Conservation (phyloP, 2,888 invertebrate species). For the Helobdella robusta region DNA sequence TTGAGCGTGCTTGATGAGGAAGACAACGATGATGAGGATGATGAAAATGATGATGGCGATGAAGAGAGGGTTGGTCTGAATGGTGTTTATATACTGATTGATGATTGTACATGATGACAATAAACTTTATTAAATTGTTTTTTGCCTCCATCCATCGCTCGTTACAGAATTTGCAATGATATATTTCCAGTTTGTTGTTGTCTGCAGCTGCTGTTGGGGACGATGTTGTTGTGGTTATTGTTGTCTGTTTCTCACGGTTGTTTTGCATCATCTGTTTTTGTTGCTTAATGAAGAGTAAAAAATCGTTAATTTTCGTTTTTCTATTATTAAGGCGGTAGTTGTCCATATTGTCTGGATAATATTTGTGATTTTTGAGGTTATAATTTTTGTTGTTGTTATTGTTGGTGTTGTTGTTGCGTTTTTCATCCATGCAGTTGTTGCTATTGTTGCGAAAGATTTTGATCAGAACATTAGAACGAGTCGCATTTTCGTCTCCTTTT, state of each 20-base stretch:
- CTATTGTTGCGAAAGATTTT: neutral
- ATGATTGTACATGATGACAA: neutral
- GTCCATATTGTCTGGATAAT: neutral
- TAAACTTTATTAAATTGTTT: no score
- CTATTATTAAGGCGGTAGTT: no score
- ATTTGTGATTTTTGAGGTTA: neutral
- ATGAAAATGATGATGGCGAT: neutral
- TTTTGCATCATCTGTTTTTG: no score
- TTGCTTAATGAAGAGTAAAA: no score
- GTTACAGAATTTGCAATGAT: no score
- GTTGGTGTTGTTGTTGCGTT: neutral
- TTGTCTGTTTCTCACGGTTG: no score
- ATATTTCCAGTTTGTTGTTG: no score
- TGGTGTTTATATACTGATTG: neutral
- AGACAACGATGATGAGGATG: neutral
- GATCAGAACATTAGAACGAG: neutral
- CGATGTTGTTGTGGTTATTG: neutral
- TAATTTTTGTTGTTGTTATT: neutral
- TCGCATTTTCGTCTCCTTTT: neutral
- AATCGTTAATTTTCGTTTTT: no score
- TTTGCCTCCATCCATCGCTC: neutral
- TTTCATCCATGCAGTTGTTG: neutral
- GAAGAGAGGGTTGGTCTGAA: no score
- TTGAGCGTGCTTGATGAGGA: neutral
- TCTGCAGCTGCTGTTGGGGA: neutral